phyloP scores from a whole-genome alignment of 2,113 vertebrate species.

The Octodon degus region DNA sequence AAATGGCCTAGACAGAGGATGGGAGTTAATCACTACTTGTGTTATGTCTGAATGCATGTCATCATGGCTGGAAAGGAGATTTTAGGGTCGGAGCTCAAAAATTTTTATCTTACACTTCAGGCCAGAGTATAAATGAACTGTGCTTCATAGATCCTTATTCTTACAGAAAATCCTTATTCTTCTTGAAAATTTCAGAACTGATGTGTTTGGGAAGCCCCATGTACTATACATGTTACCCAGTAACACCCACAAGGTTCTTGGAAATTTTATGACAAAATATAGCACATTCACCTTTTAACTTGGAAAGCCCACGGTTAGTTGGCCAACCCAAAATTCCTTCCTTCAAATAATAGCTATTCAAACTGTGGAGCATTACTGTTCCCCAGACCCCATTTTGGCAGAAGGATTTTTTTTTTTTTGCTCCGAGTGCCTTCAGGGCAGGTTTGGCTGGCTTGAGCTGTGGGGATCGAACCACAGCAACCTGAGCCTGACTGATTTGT shows the following conservation, averaged over 20 bases:
- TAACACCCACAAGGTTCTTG: neutral
- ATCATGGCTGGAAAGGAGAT: neutral
- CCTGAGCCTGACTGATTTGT: no score
- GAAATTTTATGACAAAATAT: neutral
- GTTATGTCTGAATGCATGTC: neutral
- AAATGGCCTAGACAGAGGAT: neutral
- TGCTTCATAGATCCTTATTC: neutral
- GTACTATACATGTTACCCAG: rapidly evolving
- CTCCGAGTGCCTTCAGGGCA: no score
- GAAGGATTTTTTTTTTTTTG: no score
- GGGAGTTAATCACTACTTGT: neutral
- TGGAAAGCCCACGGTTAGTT: neutral
- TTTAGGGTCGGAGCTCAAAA: neutral
- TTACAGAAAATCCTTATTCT: neutral
- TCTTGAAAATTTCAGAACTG: neutral
- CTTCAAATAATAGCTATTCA: neutral
- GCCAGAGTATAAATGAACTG: neutral
- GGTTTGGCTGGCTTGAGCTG: no score
- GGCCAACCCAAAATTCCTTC: neutral
- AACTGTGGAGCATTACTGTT: neutral
- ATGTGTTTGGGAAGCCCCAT: neutral
- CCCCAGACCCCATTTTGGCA: neutral
- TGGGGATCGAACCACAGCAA: no score
- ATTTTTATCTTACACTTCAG: neutral
- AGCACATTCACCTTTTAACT: neutral